A percentile compares a stretch with the other conserved stretches of the same genome.
These are phyloP conservation scores for Rhagonycha fulva DNA, from an alignment of 2,888 invertebrate genomes.

Conservation along the genomic window DNA sequence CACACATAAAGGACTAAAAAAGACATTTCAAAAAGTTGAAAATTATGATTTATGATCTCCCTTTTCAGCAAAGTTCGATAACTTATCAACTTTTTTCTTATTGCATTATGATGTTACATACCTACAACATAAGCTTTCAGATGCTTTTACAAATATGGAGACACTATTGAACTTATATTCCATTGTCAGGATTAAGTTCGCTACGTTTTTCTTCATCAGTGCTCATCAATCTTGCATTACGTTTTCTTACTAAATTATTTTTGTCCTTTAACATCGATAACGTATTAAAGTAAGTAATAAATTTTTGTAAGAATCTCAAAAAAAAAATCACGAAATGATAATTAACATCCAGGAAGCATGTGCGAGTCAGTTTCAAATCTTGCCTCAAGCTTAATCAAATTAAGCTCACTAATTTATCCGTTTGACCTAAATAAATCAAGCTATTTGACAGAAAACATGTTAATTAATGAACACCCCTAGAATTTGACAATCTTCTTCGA, in stretches of 20 bases:
- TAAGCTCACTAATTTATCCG: not conserved
- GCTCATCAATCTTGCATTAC: not conserved
- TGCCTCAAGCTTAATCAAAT: not conserved
- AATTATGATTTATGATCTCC: not conserved
- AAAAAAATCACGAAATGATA: not conserved
- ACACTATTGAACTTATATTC: not conserved
- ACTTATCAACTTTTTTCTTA: not conserved
- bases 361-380: not conserved
- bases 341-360: not conserved
- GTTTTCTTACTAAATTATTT: not conserved
- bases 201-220: not conserved
- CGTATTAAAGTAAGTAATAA: not conserved
- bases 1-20: not conserved
- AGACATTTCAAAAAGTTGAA: not conserved
- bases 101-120: not conserved
- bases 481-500: not conserved
- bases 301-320: not conserved
- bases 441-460: not conserved
- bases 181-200: not conserved
- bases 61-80: not conserved
- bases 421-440: not conserved
- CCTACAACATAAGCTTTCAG: not conserved
- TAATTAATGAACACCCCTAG: not conserved
- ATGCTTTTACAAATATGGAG: not conserved
- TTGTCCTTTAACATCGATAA: not conserved